Evolutionary conservation across 2,797 vertebrate species (phyloP).

Genomic region (Sebastes taczanowskii): DNA sequence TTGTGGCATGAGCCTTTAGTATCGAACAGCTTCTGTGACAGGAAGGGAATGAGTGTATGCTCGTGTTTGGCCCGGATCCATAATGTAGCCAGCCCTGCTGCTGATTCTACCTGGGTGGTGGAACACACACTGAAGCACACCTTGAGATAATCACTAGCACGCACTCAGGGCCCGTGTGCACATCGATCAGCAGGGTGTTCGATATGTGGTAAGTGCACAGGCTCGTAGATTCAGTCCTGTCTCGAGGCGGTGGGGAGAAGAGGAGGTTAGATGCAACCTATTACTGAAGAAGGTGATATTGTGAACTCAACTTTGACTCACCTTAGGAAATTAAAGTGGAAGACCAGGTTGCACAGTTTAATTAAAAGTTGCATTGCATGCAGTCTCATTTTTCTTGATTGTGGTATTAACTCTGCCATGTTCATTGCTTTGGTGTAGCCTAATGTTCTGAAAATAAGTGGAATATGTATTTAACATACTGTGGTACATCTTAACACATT

Average conservation of each 20-base stretch:
- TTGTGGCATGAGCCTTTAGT: background rate
- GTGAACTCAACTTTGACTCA: background rate
- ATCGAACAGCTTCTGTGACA: constrained; percentile 5
- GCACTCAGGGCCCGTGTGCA: background rate
- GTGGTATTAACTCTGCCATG: background rate
- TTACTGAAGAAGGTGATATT: background rate
- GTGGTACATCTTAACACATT: background rate
- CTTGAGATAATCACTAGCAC: constrained; percentile 29
- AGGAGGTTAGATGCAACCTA: background rate
- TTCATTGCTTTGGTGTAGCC: background rate
- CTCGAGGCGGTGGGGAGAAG: background rate
- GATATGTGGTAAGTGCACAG: constrained; percentile 2
- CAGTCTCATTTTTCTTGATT: background rate
- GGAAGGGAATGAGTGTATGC: constrained; percentile 4
- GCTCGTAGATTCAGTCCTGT: background rate
- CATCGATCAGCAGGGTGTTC: constrained; percentile 18
- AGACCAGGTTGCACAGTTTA: background rate
- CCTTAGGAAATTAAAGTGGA: background rate
- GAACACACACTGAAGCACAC: constrained; percentile 1
- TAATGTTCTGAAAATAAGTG: background rate
- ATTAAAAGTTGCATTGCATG: background rate
- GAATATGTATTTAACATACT: background rate
- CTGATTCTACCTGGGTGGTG: constrained; percentile 12
- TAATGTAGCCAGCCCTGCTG: background rate
- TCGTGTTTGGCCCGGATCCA: constrained; percentile 14